These are phyloP conservation scores for Conistra vaccinii DNA, from an alignment of 2,888 invertebrate species.

Conservation along the genomic window DNA sequence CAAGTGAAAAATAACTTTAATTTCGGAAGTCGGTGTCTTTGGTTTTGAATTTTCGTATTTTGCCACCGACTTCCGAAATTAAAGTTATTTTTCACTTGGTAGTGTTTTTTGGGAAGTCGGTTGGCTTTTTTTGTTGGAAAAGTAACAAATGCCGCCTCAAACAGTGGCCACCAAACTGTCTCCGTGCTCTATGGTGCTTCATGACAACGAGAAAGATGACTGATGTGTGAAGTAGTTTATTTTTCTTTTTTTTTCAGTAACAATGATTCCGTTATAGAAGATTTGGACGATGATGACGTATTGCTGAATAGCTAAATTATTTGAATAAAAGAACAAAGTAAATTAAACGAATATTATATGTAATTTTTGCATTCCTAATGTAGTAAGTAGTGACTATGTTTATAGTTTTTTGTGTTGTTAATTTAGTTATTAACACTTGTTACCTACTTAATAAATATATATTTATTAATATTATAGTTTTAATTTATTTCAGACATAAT, in stretches of 20 bases:
- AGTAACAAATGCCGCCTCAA: no score
- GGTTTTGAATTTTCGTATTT: no score
- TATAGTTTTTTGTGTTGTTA: no score
- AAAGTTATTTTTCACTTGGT: no score
- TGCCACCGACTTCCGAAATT: no score
- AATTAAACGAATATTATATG: not conserved
- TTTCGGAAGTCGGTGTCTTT: no score
- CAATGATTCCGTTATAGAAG: conserved; percentile 88
- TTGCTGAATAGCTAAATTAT: not conserved
- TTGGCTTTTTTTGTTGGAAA: no score
- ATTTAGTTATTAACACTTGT: not conserved
- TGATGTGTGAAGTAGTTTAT: not conserved
- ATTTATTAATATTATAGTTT: not conserved
- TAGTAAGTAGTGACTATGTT: no score
- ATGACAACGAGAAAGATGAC: not conserved
- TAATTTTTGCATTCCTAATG: not conserved
- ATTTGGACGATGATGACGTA: conserved; percentile 78
- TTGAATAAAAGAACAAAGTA: not conserved
- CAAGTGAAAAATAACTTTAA: no score
- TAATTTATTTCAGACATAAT: not conserved
- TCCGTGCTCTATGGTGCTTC: no score
- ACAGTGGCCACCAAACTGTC: no score
- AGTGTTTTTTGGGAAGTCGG: no score
- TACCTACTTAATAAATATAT: not conserved
- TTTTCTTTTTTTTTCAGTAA: conserved; percentile 88